Evolutionary conservation across 2,113 vertebrate species (phyloP).

Genomic region (Pelmatolapia mariae): DNA sequence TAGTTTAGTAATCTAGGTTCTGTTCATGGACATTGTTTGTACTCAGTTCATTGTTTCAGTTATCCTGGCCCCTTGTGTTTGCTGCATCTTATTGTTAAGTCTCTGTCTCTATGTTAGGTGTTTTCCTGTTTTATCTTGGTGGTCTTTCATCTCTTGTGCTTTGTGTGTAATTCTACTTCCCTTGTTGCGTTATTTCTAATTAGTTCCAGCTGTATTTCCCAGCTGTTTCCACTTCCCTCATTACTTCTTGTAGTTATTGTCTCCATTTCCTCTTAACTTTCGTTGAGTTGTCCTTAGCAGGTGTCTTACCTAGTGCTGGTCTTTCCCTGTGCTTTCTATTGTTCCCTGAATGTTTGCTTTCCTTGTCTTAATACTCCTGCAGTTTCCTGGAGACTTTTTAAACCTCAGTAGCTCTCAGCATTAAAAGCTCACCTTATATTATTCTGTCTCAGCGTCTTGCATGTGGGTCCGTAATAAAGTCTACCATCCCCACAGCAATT

Average conservation of each 20-base stretch:
- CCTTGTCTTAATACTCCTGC: background rate
- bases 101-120: background rate
- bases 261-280: background rate
- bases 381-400: background rate
- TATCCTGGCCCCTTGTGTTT: background rate
- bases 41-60: background rate
- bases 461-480: background rate
- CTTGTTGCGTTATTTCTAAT: background rate
- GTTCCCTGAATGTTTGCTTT: background rate
- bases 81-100: background rate
- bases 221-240: background rate
- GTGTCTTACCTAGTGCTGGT: background rate
- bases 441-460: background rate
- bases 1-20: background rate
- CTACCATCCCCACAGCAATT: background rate
- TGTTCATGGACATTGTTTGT: background rate
- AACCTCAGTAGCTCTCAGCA: background rate
- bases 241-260: background rate
- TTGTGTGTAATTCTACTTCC: background rate
- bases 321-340: background rate
- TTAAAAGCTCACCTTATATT: background rate
- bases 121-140: background rate
- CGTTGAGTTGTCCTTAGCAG: background rate
- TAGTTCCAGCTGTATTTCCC: background rate
- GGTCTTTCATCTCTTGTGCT: background rate